Evolutionary conservation across 2,797 vertebrate species (phyloP).

Genomic region (Synaphobranchus kaupii): DNA sequence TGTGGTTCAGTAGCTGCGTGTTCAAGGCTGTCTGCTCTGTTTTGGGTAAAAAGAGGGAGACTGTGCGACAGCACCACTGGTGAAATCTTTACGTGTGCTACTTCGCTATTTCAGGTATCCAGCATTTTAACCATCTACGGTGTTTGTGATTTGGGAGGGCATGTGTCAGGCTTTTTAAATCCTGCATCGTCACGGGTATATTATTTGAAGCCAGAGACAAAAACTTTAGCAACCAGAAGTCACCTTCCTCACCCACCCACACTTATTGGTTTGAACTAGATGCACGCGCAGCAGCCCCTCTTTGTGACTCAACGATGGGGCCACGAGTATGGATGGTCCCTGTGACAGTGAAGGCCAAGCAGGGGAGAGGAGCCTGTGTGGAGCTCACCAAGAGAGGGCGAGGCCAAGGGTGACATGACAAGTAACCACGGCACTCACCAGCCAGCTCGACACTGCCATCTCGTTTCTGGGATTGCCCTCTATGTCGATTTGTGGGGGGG

Average conservation of each 20-base stretch:
- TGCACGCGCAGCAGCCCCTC: no score
- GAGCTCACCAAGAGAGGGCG: background rate
- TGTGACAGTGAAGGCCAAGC: background rate
- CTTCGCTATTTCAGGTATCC: background rate
- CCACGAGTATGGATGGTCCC: background rate
- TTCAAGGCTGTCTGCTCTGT: background rate
- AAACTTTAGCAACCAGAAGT: background rate
- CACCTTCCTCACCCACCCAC: background rate
- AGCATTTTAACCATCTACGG: background rate
- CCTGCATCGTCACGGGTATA: background rate
- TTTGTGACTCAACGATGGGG: conserved; percentile 1
- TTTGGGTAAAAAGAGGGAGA: background rate
- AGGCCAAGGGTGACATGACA: background rate
- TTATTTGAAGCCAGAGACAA: background rate
- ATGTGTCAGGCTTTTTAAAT: background rate
- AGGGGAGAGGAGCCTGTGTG: background rate
- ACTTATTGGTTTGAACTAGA: background rate
- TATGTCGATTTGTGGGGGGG: background rate
- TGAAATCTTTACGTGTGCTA: background rate
- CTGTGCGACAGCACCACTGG: background rate
- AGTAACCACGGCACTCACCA: no score
- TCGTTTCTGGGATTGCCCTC: conserved; percentile 4
- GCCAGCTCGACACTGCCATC: background rate
- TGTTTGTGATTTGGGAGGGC: background rate
- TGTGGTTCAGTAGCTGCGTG: background rate